Conservation (phyloP, 2,797 vertebrate genomes). For the Dryobates pubescens region DNA sequence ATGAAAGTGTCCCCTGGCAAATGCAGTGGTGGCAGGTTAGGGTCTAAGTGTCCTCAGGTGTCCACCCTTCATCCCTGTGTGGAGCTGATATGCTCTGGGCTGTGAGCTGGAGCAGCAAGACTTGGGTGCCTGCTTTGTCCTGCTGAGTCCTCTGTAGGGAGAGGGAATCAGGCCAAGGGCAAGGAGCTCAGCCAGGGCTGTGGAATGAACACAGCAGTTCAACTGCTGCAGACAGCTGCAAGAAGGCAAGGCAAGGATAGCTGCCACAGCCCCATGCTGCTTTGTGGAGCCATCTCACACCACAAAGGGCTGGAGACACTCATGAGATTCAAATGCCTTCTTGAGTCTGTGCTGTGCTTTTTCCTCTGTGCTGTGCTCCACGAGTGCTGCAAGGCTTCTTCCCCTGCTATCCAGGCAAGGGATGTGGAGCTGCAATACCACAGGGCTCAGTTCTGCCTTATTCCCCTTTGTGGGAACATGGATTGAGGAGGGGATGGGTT, state of each 20-base stretch:
- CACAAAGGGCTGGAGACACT: neutral
- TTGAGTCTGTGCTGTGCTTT: neutral
- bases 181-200: neutral
- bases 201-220: too few species aligned
- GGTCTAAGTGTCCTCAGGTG: neutral
- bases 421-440: neutral
- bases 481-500: neutral
- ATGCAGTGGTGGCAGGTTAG: neutral
- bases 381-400: neutral
- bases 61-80: neutral
- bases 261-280: neutral
- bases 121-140: neutral
- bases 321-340: neutral
- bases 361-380: neutral
- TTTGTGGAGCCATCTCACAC: neutral
- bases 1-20: neutral
- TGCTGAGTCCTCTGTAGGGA: neutral
- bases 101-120: neutral
- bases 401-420: neutral
- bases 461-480: neutral
- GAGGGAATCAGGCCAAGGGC: neutral
- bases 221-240: neutral
- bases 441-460: neutral
- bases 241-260: neutral
- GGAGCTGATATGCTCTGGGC: neutral